Conservation (phyloP, 64 coral and sea anemone species). For the Dendrophyllia cribrosa region DNA sequence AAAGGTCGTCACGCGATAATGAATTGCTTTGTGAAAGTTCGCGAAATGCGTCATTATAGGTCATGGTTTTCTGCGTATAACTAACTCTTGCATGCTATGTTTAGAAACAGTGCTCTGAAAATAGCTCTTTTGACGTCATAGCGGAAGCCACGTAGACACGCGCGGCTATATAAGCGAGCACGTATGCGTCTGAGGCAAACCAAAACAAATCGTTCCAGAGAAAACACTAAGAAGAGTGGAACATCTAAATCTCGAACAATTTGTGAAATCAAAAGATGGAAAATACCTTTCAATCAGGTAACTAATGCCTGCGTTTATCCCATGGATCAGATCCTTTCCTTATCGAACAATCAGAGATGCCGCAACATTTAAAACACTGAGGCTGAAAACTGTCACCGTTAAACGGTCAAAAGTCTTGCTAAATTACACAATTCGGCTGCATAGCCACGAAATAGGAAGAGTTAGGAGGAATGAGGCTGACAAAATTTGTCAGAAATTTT, state of each 20-base stretch:
- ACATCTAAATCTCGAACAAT: neutral
- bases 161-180: neutral
- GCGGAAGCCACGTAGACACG: constrained; percentile 16
- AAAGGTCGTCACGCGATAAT: constrained; percentile 28
- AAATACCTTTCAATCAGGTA: constrained; percentile 21
- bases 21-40: neutral
- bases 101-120: constrained; percentile 36
- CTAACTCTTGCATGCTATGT: constrained; percentile 7
- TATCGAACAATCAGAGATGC: too few relatives aligned
- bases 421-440: too few relatives aligned
- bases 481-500: too few relatives aligned
- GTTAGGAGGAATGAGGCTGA: too few relatives aligned
- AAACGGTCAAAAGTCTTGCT: too few relatives aligned
- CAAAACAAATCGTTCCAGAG: neutral
- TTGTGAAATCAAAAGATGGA: constrained; percentile 14
- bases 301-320: neutral
- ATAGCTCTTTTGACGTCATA: constrained; percentile 37
- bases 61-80: neutral
- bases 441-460: neutral
- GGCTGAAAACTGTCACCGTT: too few relatives aligned
- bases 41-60: constrained; percentile 8
- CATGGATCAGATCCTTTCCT: too few relatives aligned
- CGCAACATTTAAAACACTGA: too few relatives aligned
- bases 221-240: neutral
- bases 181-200: neutral